These are phyloP conservation scores for Caenorhabditis angaria DNA, from an alignment of 2,888 invertebrate genomes.

Conservation along the genomic window DNA sequence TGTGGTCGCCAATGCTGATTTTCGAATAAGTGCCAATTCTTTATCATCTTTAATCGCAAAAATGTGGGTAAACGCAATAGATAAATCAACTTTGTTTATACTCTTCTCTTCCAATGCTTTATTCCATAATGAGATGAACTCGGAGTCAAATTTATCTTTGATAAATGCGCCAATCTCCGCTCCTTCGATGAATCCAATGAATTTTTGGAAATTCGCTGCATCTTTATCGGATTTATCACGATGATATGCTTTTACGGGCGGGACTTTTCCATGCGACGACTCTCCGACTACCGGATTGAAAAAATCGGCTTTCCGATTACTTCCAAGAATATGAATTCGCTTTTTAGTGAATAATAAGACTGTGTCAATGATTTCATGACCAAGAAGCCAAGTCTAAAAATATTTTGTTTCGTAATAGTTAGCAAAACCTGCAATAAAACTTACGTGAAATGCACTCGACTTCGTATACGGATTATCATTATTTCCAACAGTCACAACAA, in stretches of 20 bases:
- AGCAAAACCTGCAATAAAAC: constrained; percentile 3
- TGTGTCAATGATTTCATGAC: constrained; percentile 94
- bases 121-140: constrained; percentile 92
- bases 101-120: constrained; percentile 81
- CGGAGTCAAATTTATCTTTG: constrained; percentile 92
- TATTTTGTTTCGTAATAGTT: not conserved
- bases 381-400: constrained; percentile 89
- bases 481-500: constrained; percentile 89
- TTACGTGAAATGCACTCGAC: constrained; percentile 89
- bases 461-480: constrained; percentile 97
- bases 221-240: constrained; percentile 92
- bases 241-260: constrained; percentile 85
- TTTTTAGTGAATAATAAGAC: constrained; percentile 89
- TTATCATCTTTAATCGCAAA: constrained; percentile 94
- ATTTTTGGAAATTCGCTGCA: constrained; percentile 80
- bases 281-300: constrained; percentile 86
- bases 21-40: constrained; percentile 88
- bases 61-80: constrained; percentile 83
- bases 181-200: constrained; percentile 86
- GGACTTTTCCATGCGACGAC: constrained; percentile 79
- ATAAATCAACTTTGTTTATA: constrained; percentile 87
- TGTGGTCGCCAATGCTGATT: constrained; percentile 89
- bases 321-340: constrained; percentile 87
- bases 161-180: constrained; percentile 86
- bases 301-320: constrained; percentile 97